These are phyloP conservation scores for Proterorhinus semilunaris DNA, from an alignment of 2,113 vertebrate species.

Conservation along the genomic window DNA sequence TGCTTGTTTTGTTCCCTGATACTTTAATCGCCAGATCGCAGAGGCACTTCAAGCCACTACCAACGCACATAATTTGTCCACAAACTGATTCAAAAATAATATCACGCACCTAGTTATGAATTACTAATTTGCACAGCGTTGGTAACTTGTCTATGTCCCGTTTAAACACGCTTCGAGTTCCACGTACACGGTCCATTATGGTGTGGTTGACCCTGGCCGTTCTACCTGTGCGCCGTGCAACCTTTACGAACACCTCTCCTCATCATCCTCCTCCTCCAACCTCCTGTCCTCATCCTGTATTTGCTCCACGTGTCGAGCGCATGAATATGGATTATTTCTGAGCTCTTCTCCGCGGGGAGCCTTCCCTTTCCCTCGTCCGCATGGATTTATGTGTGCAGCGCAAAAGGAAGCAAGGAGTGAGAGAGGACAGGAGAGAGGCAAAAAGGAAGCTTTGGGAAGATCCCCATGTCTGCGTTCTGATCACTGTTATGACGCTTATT, in stretches of 20 bases:
- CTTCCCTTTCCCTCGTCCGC: conserved; percentile 48
- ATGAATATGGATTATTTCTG: conserved; percentile 66
- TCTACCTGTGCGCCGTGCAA: neutral
- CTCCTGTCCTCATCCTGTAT: conserved; percentile 39
- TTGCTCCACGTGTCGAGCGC: conserved; percentile 63
- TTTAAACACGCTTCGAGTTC: too few relatives aligned
- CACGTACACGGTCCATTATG: neutral
- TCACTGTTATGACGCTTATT: conserved; percentile 26
- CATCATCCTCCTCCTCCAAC: neutral
- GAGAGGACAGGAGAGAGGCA: neutral
- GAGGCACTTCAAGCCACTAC: neutral
- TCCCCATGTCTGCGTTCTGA: conserved; percentile 28
- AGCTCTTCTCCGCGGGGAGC: conserved; percentile 60
- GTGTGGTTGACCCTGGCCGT: neutral
- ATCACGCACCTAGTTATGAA: neutral
- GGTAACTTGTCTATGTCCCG: neutral
- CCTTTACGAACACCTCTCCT: neutral
- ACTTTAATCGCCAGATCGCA: neutral
- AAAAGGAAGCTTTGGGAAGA: conserved; percentile 5
- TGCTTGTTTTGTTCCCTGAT: too few relatives aligned
- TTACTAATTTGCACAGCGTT: too few relatives aligned
- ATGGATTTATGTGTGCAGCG: conserved; percentile 45
- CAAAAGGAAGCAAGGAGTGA: neutral
- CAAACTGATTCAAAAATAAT: neutral
- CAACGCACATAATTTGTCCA: neutral